Evolutionary conservation across 2,113 vertebrate species (phyloP).

Genomic region (Cephalopterus ornatus): DNA sequence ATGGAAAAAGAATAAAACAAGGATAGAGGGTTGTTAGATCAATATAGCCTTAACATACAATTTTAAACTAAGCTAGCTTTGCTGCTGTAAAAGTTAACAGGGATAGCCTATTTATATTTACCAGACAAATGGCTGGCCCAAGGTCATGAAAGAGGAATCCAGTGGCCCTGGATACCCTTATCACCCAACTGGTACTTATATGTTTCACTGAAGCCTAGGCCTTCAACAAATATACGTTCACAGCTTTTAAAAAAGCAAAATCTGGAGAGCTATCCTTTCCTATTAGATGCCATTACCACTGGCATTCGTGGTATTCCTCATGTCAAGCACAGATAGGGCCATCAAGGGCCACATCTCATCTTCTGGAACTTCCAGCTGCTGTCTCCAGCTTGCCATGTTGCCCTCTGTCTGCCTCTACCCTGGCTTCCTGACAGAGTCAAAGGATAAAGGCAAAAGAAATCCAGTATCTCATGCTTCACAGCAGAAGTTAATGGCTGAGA

Average conservation of each 20-base stretch:
- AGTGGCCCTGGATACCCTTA: not conserved
- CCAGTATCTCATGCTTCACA: not conserved
- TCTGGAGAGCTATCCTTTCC: not conserved
- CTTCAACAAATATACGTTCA: not conserved
- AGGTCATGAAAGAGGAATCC: not conserved
- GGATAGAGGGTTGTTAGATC: not conserved
- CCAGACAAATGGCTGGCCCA: not conserved
- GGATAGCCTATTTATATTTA: not conserved
- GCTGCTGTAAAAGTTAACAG: not conserved
- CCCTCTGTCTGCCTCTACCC: not conserved
- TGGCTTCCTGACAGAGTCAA: not conserved
- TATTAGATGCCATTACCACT: not conserved
- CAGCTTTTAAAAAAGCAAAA: not conserved
- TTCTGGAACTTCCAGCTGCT: not conserved
- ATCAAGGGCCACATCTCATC: not conserved
- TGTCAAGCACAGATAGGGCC: not conserved
- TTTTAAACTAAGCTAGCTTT: not conserved
- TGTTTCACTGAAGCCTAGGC: not conserved
- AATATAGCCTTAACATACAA: not conserved
- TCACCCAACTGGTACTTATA: not conserved
- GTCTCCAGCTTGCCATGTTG: not conserved
- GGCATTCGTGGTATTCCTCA: not conserved
- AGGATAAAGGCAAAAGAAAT: not conserved
- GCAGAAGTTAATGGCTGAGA: not conserved
- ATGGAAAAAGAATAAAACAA: not conserved